These are phyloP conservation scores for Cladopsammia gracilis DNA, from an alignment of 64 coral and sea anemone species.

Conservation along the genomic window DNA sequence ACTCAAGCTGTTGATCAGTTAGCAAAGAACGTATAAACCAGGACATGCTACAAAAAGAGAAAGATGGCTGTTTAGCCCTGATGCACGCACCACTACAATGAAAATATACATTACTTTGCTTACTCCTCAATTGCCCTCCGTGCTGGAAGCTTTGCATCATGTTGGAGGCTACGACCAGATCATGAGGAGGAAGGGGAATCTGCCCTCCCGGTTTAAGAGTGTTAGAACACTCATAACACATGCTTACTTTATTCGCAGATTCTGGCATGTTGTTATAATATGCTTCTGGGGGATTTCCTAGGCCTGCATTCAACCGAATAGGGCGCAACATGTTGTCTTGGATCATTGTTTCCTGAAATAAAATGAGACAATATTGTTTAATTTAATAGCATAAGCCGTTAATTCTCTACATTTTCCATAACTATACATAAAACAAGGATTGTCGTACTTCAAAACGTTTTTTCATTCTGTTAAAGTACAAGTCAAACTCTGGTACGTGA, in stretches of 20 bases:
- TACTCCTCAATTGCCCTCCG: no score
- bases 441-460: neutral
- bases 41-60: no score
- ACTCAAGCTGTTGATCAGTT: no score
- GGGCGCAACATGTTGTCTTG: constrained; percentile 22
- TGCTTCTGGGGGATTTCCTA: constrained; percentile 50
- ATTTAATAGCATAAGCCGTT: neutral
- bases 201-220: no score
- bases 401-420: neutral
- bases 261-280: constrained; percentile 43
- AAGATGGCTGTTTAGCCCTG: no score
- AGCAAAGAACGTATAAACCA: no score
- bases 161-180: no score
- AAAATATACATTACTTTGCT: neutral
- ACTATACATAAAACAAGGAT: neutral
- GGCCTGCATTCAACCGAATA: constrained; percentile 31
- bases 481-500: neutral
- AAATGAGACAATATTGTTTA: neutral
- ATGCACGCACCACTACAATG: neutral
- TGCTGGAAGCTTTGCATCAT: no score
- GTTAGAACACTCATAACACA: no score
- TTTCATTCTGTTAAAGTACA: neutral
- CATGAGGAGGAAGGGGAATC: no score
- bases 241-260: neutral
- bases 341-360: constrained; percentile 20